Conservation (phyloP, 2,888 invertebrate species). For the Erpobdella octoculata region DNA sequence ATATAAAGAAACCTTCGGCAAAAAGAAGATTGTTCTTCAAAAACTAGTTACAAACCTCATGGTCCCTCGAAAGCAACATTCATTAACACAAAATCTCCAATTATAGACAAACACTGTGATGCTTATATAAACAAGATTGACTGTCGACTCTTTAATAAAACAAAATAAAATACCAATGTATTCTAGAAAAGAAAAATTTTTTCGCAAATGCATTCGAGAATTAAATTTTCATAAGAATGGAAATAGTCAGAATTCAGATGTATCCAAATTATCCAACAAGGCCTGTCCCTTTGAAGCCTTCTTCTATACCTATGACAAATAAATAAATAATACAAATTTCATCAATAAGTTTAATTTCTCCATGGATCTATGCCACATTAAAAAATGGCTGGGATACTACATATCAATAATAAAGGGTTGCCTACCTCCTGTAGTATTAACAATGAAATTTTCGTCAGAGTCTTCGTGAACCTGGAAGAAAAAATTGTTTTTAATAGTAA, state of each 20-base stretch:
- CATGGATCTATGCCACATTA: neutral
- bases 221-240: neutral
- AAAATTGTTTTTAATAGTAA: neutral
- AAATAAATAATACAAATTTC: conserved; percentile 33
- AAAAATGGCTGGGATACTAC: neutral
- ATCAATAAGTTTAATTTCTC: neutral
- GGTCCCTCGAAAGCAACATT: too few relatives aligned
- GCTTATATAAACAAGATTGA: too few relatives aligned
- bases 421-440: neutral
- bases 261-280: conserved; percentile 32
- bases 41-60: too few relatives aligned
- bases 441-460: neutral
- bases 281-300: conserved; percentile 51
- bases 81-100: too few relatives aligned
- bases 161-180: too few relatives aligned
- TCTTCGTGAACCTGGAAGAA: conserved; percentile 1
- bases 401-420: too few relatives aligned
- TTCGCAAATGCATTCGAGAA: too few relatives aligned
- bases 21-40: too few relatives aligned
- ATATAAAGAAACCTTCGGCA: too few relatives aligned
- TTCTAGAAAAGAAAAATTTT: too few relatives aligned
- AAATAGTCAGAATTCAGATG: neutral
- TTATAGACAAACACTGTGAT: too few relatives aligned
- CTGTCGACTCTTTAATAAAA: too few relatives aligned
- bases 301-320: conserved; percentile 44